Evolutionary conservation across 2,113 vertebrate genomes (phyloP), one percentile per base, ranked within the genome.

Genomic region (Cromileptes altivelis): DNA sequence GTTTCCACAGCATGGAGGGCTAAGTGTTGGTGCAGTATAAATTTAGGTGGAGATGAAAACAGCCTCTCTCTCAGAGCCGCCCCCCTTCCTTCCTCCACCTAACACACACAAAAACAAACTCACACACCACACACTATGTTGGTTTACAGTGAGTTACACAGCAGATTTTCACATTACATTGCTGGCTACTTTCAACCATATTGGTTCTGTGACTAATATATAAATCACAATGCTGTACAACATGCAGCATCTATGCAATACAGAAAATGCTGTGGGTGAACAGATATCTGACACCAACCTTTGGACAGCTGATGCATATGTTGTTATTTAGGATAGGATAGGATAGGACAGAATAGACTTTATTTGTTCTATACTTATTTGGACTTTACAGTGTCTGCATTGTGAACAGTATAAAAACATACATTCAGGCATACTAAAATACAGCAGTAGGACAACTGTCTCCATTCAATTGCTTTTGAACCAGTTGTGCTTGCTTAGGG

Each of bases 1-100:
- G 94, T 50, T 95, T 91, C 94, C 93, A 93, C 85, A 25, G 91
- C 61, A 3, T 55, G 81, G 62, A 85, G 25, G n/a, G 23, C 56
- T 85, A 63, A 25, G 71, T 52, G 71, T 76, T 83, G 80, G 72
- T 76, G 80, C 79, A 83, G 78, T 12, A 70, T 64, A 23, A 65
- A 86, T 84, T 78, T 75, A 80, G 76, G 70, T 73, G 76, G 60
- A 82, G 58, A 13, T 76, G 69, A 86, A 71, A 82, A 64, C 49
- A 76, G 45, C 67, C 47, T 45, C 18, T 62, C 40, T 57, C 62
- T 76, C 63, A 52, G 50, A 13, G 14, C 70, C 67, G 27, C 10
- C 25, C 58, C 40, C 33, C 37, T 18, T 21, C 3, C 1, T 37
- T 18, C 4, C 7, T 3, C 55, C 72, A 70, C 19, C 15, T 6